These are phyloP conservation scores for Drosophila antonietae DNA, from an alignment of 2,888 invertebrate species.

Conservation along the genomic window DNA sequence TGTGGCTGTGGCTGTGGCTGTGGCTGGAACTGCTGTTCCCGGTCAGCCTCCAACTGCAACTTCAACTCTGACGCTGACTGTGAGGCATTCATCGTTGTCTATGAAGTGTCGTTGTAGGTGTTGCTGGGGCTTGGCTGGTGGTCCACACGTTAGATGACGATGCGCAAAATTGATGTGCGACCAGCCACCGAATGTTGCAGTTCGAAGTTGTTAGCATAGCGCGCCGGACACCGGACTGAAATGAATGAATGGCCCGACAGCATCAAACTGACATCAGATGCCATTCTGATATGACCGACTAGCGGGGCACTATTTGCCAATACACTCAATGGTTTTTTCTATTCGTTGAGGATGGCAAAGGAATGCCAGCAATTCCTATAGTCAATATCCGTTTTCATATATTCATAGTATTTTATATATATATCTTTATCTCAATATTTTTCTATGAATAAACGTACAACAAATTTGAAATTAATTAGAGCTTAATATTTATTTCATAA, in stretches of 20 bases:
- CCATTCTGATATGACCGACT: slow-evolving; percentile 25
- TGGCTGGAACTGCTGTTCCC: slow-evolving; percentile 18
- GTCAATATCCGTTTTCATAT: no score
- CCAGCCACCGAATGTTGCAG: slow-evolving; percentile 63
- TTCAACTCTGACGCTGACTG: not conserved
- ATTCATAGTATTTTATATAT: no score
- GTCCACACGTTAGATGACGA: slow-evolving; percentile 76
- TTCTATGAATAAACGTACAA: no score
- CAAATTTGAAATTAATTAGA: no score
- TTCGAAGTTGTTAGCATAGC: slow-evolving; percentile 20
- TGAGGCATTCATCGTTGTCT: slow-evolving; percentile 42
- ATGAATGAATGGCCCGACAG: slow-evolving; percentile 42
- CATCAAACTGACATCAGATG: slow-evolving; percentile 50
- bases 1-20: not conserved
- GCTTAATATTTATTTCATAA: no score
- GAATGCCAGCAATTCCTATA: no score
- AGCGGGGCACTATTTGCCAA: slow-evolving; percentile 14
- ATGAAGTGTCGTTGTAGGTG: slow-evolving; percentile 77
- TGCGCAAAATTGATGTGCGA: slow-evolving; percentile 76
- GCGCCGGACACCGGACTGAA: not conserved
- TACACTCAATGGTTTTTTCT: slow-evolving; percentile 5
- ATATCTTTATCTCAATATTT: no score
- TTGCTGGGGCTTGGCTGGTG: slow-evolving; percentile 70
- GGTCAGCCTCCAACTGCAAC: not conserved
- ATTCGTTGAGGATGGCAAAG: not conserved